phyloP scores from a whole-genome alignment of 2,888 invertebrate genomes.

The Andrena camellia region DNA sequence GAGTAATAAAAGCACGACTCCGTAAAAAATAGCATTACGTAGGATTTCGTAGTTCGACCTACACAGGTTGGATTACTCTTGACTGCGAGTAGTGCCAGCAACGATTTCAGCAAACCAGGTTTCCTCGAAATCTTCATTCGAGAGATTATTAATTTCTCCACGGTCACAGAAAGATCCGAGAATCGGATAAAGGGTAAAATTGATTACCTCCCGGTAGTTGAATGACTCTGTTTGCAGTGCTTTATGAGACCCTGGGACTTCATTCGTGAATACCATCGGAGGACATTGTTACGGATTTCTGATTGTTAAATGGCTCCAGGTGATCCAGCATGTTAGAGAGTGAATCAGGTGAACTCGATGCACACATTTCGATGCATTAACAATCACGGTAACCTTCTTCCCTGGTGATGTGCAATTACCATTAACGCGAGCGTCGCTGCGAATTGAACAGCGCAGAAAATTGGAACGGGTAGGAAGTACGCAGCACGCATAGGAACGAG shows the following conservation, averaged over 20 bases:
- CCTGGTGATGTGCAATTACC: conserved; percentile 34
- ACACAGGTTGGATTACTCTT: not conserved
- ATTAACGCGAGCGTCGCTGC: conserved; percentile 19
- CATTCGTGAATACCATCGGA: conserved; percentile 2
- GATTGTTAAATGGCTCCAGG: conserved; percentile 17
- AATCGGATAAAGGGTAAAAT: conserved; percentile 19
- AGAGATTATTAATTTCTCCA: conserved; percentile 4
- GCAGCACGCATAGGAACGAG: conserved; percentile 54
- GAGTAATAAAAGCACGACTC: conserved; percentile 3
- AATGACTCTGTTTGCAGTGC: conserved; percentile 11
- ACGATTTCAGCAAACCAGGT: not conserved
- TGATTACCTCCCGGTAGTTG: conserved; percentile 14
- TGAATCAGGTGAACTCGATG: not conserved
- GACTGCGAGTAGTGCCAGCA: not conserved
- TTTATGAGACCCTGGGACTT: conserved; percentile 15
- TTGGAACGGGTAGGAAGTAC: conserved; percentile 57
- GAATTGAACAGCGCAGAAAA: conserved; percentile 50
- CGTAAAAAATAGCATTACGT: conserved; percentile 28
- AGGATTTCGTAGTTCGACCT: conserved; percentile 20
- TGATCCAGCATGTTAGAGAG: conserved; percentile 1
- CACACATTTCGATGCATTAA: not conserved
- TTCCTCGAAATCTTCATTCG: not conserved
- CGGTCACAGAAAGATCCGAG: not conserved
- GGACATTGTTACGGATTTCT: not conserved
- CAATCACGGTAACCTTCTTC: not conserved